Percentiles rank a stretch among this genome's conserved stretches.
phyloP scores from a whole-genome alignment of 2,888 invertebrate genomes.

The Nomada fucata region DNA sequence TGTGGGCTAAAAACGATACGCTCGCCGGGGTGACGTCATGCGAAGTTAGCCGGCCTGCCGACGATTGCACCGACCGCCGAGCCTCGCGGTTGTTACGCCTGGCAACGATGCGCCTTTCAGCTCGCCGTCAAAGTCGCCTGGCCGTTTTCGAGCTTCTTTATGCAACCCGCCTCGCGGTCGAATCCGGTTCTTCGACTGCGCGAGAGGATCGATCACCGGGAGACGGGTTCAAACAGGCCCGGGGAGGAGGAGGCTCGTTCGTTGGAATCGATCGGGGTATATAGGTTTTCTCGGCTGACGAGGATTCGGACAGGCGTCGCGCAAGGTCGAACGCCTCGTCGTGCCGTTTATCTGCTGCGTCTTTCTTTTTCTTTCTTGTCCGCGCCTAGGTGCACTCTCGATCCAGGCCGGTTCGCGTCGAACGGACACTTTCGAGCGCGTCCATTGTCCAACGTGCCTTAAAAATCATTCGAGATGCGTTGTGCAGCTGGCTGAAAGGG shows the following conservation, averaged over 20 bases:
- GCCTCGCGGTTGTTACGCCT: conserved; percentile 55
- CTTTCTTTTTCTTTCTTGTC: neutral
- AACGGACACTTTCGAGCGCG: neutral
- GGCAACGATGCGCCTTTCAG: conserved; percentile 37
- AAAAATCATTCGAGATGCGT: conserved; percentile 58
- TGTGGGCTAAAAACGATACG: conserved; percentile 80
- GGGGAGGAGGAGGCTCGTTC: conserved; percentile 3
- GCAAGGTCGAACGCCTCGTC: conserved; percentile 55
- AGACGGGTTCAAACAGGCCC: conserved; percentile 20
- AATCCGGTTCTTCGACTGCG: conserved; percentile 39
- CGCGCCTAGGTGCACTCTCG: neutral
- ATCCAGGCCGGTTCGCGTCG: no score
- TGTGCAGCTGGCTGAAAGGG: conserved; percentile 65
- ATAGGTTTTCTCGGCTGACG: conserved; percentile 24
- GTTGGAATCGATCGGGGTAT: conserved; percentile 35
- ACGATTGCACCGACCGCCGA: conserved; percentile 66
- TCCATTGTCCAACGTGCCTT: conserved; percentile 45
- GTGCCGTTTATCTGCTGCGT: neutral
- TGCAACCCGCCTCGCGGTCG: conserved; percentile 37
- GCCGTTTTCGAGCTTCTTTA: conserved; percentile 49
- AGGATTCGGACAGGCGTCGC: conserved; percentile 29
- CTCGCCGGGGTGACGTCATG: conserved; percentile 76
- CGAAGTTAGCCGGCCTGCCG: conserved; percentile 68
- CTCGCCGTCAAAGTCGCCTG: conserved; percentile 52
- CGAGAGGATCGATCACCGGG: conserved; percentile 41